Evolutionary conservation across 2,888 invertebrate species (phyloP).

Genomic region (Caenorhabditis panamensis): DNA sequence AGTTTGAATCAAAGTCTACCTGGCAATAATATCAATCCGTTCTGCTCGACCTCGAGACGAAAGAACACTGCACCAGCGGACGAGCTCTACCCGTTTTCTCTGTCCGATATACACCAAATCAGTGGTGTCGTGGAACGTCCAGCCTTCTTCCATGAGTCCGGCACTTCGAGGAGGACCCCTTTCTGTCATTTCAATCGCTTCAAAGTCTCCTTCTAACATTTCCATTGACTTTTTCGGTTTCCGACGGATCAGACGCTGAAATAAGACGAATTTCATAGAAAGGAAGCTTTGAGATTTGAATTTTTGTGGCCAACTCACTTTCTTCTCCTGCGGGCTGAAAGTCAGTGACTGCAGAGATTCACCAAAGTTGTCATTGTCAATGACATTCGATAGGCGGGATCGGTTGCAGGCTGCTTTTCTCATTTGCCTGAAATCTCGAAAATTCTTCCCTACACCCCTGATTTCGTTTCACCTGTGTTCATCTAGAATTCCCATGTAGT

Average conservation of each 20-base stretch:
- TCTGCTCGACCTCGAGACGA: conserved; percentile 79
- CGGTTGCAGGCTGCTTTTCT: conserved; percentile 78
- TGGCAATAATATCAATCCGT: conserved; percentile 80
- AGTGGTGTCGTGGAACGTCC: conserved; percentile 70
- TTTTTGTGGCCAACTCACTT: conserved; percentile 34
- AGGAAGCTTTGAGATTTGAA: too few species aligned
- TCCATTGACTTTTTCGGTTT: conserved; percentile 69
- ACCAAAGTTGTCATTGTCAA: conserved; percentile 74
- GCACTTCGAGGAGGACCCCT: conserved; percentile 52
- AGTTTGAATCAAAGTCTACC: conserved; percentile 47
- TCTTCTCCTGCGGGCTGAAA: conserved; percentile 73
- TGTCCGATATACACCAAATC: conserved; percentile 70
- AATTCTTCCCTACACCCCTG: background rate
- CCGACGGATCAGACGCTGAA: conserved; percentile 70
- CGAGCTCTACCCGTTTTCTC: conserved; percentile 79
- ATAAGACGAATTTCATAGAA: too few species aligned
- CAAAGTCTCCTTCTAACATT: conserved; percentile 66
- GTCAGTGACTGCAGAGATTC: conserved; percentile 64
- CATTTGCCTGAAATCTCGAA: conserved; percentile 73
- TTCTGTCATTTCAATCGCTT: conserved; percentile 64
- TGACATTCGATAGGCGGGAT: conserved; percentile 78
- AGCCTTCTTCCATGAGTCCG: conserved; percentile 69
- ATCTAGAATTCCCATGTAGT: conserved; percentile 80
- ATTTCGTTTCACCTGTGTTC: conserved; percentile 70
- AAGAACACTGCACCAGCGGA: conserved; percentile 79